Conservation (phyloP, 1,140 invertebrate genomes). For the Paraescarpia echinospica region DNA sequence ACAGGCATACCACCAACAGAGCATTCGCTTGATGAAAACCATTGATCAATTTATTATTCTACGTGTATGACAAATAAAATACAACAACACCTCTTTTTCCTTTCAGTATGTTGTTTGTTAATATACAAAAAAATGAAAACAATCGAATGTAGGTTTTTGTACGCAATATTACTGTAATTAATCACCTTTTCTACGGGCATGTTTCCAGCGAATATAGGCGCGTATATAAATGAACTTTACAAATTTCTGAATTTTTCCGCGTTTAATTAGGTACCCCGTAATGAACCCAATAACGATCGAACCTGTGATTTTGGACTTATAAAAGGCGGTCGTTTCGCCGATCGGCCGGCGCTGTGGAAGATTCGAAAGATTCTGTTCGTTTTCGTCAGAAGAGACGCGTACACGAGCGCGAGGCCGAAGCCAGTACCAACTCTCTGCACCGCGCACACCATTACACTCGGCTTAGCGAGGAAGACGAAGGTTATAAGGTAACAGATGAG, state of each 20-base stretch:
- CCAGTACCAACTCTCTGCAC: slow-evolving; percentile 69
- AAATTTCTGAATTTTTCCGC: no score
- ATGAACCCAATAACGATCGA: neutral
- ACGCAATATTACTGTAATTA: neutral
- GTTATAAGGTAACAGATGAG: slow-evolving; percentile 55
- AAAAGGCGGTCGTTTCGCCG: slow-evolving; percentile 85
- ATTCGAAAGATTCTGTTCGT: slow-evolving; percentile 77
- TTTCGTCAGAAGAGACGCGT: slow-evolving; percentile 75
- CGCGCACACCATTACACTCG: slow-evolving; percentile 66
- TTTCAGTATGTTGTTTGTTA: neutral
- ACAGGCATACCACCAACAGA: neutral
- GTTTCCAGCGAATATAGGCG: neutral
- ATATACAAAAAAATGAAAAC: neutral
- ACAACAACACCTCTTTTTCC: neutral
- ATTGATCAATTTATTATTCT: neutral
- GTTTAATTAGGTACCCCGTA: no score
- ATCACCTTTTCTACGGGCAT: neutral
- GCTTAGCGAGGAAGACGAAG: slow-evolving; percentile 56
- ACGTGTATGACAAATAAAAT: neutral
- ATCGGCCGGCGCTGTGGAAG: slow-evolving; percentile 75
- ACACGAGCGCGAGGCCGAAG: slow-evolving; percentile 72
- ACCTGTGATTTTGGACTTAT: slow-evolving; percentile 89
- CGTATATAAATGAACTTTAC: neutral
- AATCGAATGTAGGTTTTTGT: neutral
- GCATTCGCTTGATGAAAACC: neutral